These are phyloP conservation scores for Aethes cnicana DNA, from an alignment of 2,888 invertebrate genomes.

Conservation along the genomic window DNA sequence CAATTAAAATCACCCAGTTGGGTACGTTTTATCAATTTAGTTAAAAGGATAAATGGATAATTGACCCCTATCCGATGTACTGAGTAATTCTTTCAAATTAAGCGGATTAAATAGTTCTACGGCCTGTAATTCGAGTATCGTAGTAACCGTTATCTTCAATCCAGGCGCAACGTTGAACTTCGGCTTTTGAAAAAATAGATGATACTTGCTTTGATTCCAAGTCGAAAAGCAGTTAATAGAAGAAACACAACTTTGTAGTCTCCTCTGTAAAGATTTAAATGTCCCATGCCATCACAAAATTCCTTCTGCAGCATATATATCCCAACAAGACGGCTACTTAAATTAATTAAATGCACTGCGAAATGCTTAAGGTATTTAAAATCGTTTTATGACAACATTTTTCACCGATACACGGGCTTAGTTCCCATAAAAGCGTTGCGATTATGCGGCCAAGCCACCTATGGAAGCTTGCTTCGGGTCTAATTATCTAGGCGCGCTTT, in stretches of 20 bases:
- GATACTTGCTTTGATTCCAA: too few species aligned
- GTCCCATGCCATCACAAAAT: slow-evolving; percentile 1
- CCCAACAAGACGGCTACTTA: slow-evolving; percentile 42
- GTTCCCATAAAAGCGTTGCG: slow-evolving; percentile 67
- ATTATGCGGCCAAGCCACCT: slow-evolving; percentile 71
- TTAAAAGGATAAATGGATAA: slow-evolving; percentile 82
- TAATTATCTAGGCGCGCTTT: slow-evolving; percentile 70
- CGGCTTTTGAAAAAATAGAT: too few species aligned
- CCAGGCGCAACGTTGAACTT: too few species aligned
- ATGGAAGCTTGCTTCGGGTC: slow-evolving; percentile 65
- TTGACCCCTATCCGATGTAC: slow-evolving; percentile 78
- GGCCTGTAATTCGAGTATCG: slow-evolving; percentile 46
- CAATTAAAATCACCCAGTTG: slow-evolving; percentile 78
- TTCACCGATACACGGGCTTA: slow-evolving; percentile 65
- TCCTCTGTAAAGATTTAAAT: slow-evolving; percentile 2
- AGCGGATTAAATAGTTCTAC: slow-evolving; percentile 69
- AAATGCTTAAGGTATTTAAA: slow-evolving; percentile 66
- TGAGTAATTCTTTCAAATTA: slow-evolving; percentile 72
- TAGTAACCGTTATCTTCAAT: slow-evolving; percentile 32
- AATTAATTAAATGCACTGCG: slow-evolving; percentile 45
- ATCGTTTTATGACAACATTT: slow-evolving; percentile 76
- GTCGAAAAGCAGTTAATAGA: too few species aligned
- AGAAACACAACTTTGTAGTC: neutral
- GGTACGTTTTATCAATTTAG: slow-evolving; percentile 81
- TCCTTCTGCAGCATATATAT: slow-evolving; percentile 34